These are phyloP conservation scores for Triplophysa yarkandensis DNA, from an alignment of 2,797 vertebrate genomes.

Conservation along the genomic window DNA sequence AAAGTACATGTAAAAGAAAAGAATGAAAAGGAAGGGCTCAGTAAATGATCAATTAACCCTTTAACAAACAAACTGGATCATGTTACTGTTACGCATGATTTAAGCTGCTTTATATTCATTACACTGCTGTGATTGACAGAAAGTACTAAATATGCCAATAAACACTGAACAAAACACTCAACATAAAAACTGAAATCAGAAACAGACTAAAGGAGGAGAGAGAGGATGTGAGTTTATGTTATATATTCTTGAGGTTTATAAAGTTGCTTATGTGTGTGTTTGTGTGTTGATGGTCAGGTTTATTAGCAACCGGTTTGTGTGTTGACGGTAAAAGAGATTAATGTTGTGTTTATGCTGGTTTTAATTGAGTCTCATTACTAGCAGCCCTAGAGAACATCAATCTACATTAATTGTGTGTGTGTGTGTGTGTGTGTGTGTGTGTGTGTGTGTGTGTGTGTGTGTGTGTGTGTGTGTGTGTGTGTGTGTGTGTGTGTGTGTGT, in stretches of 20 bases:
- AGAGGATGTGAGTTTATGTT: not conserved
- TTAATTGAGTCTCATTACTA: slow-evolving; percentile 41
- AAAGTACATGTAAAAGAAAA: no score
- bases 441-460: slow-evolving; percentile 7
- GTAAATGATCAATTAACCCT: no score
- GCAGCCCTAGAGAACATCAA: slow-evolving; percentile 25
- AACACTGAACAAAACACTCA: no score
- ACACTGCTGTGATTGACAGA: no score
- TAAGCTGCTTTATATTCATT: no score
- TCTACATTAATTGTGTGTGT: slow-evolving; percentile 38
- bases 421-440: slow-evolving; percentile 12
- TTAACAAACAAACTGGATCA: no score
- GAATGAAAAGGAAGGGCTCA: no score
- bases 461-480: slow-evolving; percentile 25
- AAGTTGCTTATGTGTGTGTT: not conserved
- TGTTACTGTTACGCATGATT: no score
- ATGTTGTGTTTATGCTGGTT: slow-evolving; percentile 34
- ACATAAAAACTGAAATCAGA: not conserved
- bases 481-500: slow-evolving; percentile 39
- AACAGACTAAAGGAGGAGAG: not conserved
- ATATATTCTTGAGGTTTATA: not conserved
- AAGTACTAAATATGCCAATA: no score
- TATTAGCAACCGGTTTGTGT: not conserved
- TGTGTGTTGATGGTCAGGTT: not conserved
- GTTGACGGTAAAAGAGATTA: slow-evolving; percentile 26